Percentiles rank a stretch among this genome's conserved stretches.
phyloP scores from a whole-genome alignment of 2,888 invertebrate genomes.

The Herminia tarsipennalis region DNA sequence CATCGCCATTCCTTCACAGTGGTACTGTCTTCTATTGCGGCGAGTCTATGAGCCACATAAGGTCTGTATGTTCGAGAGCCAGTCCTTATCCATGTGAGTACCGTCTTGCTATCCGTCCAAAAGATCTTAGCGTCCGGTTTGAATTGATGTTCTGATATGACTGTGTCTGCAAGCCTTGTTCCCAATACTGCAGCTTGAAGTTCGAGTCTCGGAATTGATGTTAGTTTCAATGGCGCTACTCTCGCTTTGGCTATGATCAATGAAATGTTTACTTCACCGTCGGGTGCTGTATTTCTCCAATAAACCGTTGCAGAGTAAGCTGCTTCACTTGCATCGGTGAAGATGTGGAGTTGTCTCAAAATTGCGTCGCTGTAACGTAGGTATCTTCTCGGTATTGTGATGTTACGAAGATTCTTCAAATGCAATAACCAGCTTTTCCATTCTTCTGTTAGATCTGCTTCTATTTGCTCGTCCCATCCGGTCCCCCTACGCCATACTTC shows the following conservation, averaged over 20 bases:
- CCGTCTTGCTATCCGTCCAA: slow-evolving; percentile 26
- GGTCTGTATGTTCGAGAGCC: slow-evolving; percentile 21
- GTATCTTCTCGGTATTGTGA: not conserved
- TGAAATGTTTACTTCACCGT: not conserved
- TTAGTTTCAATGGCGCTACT: slow-evolving; percentile 29
- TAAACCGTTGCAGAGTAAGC: slow-evolving; percentile 19
- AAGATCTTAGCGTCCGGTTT: not conserved
- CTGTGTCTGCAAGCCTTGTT: slow-evolving; percentile 9
- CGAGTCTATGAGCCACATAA: slow-evolving; percentile 31
- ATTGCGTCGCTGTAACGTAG: not conserved
- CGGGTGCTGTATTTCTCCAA: slow-evolving; percentile 5
- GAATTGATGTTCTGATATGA: not conserved
- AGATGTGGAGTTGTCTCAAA: slow-evolving; percentile 16
- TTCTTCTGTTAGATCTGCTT: not conserved
- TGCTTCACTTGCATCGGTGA: slow-evolving; percentile 19
- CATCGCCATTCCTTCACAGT: slow-evolving; percentile 18
- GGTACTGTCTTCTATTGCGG: slow-evolving; percentile 23
- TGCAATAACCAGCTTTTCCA: not conserved
- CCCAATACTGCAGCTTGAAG: slow-evolving; percentile 25
- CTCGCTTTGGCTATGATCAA: slow-evolving; percentile 28
- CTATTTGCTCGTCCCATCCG: not conserved
- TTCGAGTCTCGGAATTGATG: slow-evolving; percentile 33
- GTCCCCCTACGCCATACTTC: not conserved
- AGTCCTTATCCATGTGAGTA: slow-evolving; percentile 12
- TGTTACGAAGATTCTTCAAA: not conserved